These are phyloP conservation scores for Drosophila limbata DNA, from an alignment of 2,888 invertebrate species.

Conservation along the genomic window DNA sequence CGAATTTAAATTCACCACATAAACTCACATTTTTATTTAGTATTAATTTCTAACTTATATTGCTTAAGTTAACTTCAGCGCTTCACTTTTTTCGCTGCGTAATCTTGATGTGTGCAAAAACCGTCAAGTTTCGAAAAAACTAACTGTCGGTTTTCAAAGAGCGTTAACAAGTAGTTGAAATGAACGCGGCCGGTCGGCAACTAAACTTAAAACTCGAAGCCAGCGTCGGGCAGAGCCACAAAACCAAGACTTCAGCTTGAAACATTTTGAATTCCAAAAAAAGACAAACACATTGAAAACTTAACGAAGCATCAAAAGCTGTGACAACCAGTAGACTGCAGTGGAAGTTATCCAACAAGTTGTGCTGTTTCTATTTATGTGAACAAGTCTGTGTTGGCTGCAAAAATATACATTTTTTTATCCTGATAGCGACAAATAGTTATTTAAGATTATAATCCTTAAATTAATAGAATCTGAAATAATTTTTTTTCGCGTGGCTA, in stretches of 20 bases:
- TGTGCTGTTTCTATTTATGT: neutral
- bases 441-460: too few species aligned
- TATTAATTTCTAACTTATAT: neutral
- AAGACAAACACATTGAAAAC: slow-evolving; percentile 34
- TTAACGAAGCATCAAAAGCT: slow-evolving; percentile 68
- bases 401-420: neutral
- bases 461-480: neutral
- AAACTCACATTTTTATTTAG: slow-evolving; percentile 47
- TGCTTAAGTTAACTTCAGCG: neutral
- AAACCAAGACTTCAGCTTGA: slow-evolving; percentile 53
- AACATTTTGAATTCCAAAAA: slow-evolving; percentile 63
- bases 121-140: slow-evolving; percentile 2
- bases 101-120: slow-evolving; percentile 27
- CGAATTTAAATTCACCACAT: neutral
- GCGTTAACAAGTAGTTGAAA: slow-evolving; percentile 69
- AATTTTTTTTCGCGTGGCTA: too few species aligned
- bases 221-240: slow-evolving; percentile 27
- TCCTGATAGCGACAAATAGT: neutral
- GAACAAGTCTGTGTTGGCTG: neutral
- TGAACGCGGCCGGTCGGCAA: slow-evolving; percentile 75
- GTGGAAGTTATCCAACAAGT: slow-evolving; percentile 11
- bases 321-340: slow-evolving; percentile 1
- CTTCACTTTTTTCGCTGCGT: slow-evolving; percentile 7
- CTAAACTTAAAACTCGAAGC: slow-evolving; percentile 57
- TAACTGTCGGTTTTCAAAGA: neutral